Conservation (phyloP, 2,113 vertebrate genomes). For the Perca fluviatilis region DNA sequence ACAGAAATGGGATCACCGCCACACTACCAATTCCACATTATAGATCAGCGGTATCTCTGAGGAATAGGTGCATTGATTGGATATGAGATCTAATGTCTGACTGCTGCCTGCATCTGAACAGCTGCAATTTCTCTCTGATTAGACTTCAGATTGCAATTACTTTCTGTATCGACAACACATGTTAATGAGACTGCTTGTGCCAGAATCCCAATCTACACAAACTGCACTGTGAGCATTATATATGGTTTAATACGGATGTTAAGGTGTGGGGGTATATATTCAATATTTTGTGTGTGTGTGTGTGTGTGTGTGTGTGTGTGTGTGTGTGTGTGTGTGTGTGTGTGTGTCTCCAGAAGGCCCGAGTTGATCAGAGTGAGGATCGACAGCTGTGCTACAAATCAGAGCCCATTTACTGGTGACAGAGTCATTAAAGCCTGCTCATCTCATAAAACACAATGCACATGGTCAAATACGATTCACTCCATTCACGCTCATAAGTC, state of each 20-base stretch:
- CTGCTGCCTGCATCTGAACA: constrained; percentile 56
- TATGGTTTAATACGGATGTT: constrained; percentile 45
- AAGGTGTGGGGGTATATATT: constrained; percentile 32
- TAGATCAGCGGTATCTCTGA: constrained; percentile 48
- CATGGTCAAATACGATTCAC: constrained; percentile 74
- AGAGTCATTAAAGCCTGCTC: constrained; percentile 84
- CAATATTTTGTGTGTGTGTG: constrained; percentile 19
- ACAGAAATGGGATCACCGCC: constrained; percentile 34
- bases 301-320: constrained; percentile 34
- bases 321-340: constrained; percentile 1
- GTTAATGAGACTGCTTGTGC: constrained; percentile 64
- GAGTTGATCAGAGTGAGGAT: constrained; percentile 73
- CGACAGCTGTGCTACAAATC: constrained; percentile 83
- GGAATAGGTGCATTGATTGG: constrained; percentile 68
- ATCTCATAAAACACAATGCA: constrained; percentile 82
- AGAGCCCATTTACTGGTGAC: constrained; percentile 83
- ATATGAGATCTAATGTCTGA: constrained; percentile 66
- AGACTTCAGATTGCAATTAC: constrained; percentile 69
- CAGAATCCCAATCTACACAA: constrained; percentile 58
- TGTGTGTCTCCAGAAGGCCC: constrained; percentile 62
- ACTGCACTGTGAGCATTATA: constrained; percentile 28
- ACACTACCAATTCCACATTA: constrained; percentile 2
- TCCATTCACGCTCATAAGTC: constrained; percentile 73
- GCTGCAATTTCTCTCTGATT: constrained; percentile 72
- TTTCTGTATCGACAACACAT: constrained; percentile 62